Evolutionary conservation across 2,888 invertebrate genomes (phyloP).

Genomic region (Drosophila longiperda): DNA sequence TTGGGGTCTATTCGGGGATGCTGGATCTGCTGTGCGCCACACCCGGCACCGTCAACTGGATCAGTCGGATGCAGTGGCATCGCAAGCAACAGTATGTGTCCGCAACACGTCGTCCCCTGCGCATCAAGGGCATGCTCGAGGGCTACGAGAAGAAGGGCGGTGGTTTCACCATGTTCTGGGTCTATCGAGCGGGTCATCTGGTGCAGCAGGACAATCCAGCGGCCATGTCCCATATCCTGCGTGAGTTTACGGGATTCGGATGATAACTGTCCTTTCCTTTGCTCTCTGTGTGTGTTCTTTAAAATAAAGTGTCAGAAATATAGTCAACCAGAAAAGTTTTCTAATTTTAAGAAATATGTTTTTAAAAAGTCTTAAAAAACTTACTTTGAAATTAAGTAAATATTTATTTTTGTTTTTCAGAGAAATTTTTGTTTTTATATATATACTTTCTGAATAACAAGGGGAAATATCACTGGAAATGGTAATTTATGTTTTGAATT

Average conservation of each 20-base stretch:
- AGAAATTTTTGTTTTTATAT: background rate
- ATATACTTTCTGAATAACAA: background rate
- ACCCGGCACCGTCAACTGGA: slow-evolving; percentile 91
- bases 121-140: slow-evolving; percentile 88
- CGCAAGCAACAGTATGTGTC: slow-evolving; percentile 87
- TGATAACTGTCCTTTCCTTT: slow-evolving; percentile 9
- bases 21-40: slow-evolving; percentile 94
- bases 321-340: background rate
- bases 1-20: slow-evolving; percentile 91
- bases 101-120: slow-evolving; percentile 86
- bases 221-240: slow-evolving; percentile 88
- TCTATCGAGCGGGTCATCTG: slow-evolving; percentile 84
- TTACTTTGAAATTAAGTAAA: background rate
- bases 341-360: background rate
- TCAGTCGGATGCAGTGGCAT: slow-evolving; percentile 89
- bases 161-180: slow-evolving; percentile 83
- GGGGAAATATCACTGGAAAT: background rate
- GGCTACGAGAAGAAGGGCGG: slow-evolving; percentile 89
- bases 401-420: background rate
- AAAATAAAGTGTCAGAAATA: slow-evolving; percentile 19
- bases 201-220: slow-evolving; percentile 90
- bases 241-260: slow-evolving; percentile 79
- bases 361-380: background rate
- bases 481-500: background rate
- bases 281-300: background rate